Conservation (phyloP, 2,113 vertebrate genomes). For the Gopherus evgoodei region DNA sequence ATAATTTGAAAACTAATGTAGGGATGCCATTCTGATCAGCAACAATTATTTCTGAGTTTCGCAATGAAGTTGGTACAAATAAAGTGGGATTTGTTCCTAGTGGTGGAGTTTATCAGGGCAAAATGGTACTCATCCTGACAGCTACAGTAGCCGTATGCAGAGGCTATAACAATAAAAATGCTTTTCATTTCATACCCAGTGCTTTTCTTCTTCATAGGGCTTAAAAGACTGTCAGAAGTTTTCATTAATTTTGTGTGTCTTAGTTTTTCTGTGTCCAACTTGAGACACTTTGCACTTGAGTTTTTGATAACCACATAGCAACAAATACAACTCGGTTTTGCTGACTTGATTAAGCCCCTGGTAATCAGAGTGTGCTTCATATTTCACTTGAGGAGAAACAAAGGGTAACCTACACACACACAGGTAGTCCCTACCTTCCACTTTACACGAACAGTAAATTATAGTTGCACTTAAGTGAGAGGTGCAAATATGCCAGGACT, state of each 20-base stretch:
- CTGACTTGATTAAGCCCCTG: fast-evolving
- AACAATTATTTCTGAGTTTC: constrained; percentile 25
- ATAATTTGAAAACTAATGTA: constrained; percentile 14
- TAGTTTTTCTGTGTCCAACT: background rate
- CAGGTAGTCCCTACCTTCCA: background rate
- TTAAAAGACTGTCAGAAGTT: background rate
- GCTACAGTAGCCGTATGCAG: background rate
- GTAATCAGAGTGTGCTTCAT: background rate
- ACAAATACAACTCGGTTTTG: background rate
- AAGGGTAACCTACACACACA: background rate
- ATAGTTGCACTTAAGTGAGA: background rate
- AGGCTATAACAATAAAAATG: background rate
- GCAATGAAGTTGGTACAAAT: background rate
- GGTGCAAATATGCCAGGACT: fast-evolving
- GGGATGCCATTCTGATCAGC: background rate
- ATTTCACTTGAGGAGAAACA: background rate
- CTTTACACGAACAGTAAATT: background rate
- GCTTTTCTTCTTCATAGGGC: background rate
- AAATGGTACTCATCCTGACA: background rate
- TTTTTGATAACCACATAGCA: background rate
- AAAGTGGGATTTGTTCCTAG: background rate
- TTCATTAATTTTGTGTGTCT: background rate
- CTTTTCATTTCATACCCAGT: background rate
- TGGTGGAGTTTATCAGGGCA: background rate
- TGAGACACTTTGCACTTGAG: background rate